Evolutionary conservation across 2,888 invertebrate genomes (phyloP).

Genomic region (Willowsia nigromaculata): DNA sequence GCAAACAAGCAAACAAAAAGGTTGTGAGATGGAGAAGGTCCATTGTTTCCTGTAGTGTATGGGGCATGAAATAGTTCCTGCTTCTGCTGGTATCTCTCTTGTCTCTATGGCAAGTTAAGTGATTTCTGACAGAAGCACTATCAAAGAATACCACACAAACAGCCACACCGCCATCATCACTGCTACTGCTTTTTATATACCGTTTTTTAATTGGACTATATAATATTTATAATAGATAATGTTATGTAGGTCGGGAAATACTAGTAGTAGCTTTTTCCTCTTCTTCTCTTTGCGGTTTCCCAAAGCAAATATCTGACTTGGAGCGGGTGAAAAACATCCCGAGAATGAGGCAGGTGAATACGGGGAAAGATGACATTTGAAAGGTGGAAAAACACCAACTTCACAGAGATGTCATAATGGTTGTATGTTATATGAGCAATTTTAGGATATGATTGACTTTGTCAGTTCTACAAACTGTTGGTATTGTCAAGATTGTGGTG

Average conservation of each 20-base stretch:
- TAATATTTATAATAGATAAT: background rate
- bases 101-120: background rate
- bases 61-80: background rate
- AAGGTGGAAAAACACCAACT: background rate
- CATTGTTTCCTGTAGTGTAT: background rate
- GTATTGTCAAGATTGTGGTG: background rate
- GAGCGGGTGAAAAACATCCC: constrained; percentile 1
- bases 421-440: background rate
- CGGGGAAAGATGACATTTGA: background rate
- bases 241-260: background rate
- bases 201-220: background rate
- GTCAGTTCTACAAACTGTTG: background rate
- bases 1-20: background rate
- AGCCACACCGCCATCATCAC: background rate
- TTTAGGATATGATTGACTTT: background rate
- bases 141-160: constrained; percentile 11
- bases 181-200: background rate
- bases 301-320: background rate
- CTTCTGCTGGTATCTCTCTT: background rate
- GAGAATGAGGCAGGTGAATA: constrained; percentile 13
- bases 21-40: background rate
- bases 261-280: background rate
- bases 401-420: background rate
- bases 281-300: background rate
- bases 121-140: constrained; percentile 12